A percentile compares a stretch with the other conserved stretches of the same genome.
Evolutionary conservation across 1,140 invertebrate genomes (phyloP).

Genomic region (Pantala flavescens): DNA sequence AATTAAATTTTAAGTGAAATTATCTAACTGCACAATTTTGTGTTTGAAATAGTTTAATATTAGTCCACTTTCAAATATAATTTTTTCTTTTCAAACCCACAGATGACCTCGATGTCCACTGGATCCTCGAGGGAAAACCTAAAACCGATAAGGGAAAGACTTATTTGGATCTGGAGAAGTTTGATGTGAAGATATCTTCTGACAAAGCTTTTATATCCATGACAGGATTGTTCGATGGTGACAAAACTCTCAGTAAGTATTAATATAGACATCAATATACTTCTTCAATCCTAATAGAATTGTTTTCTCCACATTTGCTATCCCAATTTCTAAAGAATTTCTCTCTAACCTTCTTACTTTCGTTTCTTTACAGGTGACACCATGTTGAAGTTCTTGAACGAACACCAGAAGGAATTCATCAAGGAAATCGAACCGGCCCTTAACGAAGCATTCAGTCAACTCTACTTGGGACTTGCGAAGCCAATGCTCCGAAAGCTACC

Average conservation of each 20-base stretch:
- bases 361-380: neutral
- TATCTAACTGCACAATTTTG: no score
- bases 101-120: neutral
- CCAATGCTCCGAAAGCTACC: neutral
- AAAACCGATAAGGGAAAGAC: neutral
- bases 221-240: neutral
- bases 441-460: conserved; percentile 11
- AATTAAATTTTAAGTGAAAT: no score
- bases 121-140: neutral
- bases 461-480: neutral
- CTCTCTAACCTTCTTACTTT: no score
- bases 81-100: neutral
- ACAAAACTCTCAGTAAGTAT: neutral
- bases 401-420: neutral
- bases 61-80: no score
- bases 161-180: neutral
- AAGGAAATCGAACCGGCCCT: neutral
- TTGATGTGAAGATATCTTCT: neutral
- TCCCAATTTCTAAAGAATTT: no score
- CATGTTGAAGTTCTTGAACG: conserved; percentile 12
- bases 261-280: no score
- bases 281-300: no score
- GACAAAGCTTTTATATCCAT: neutral
- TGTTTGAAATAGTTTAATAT: no score
- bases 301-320: no score